Evolutionary conservation across 2,113 vertebrate genomes (phyloP), one percentile per base, ranked within the genome.

Genomic region (Serilophus lunatus): DNA sequence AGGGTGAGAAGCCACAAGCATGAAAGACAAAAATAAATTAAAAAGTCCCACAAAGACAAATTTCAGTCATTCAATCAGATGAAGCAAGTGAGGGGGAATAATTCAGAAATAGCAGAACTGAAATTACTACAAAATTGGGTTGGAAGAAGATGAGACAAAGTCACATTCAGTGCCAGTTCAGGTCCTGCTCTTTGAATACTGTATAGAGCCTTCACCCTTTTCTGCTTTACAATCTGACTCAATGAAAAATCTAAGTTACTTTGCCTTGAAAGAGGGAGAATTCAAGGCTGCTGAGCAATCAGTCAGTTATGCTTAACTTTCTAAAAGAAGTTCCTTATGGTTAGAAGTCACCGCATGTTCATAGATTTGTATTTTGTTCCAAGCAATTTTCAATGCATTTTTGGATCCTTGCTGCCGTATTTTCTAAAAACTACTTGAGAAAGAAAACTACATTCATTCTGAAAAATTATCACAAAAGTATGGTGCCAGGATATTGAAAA

Each of bases 1-100:
- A 57, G 33, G 24, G 7, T 25, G 20, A 10, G 82, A 85, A 82
- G 35, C 68, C 74, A 85, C 31, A 72, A n/a, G 38, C 15, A 44
- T 19, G 9, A 38, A 50, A 82, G 12, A 75, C 9, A 18, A 63
- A 49, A 66, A 69, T 11, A 7, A 44, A 53, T 18, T 57, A 2
- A 28, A 47, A 45, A 15, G 1, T 0, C 3, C 5, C 44, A 44
- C 12, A 31, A 69, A 66, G 10, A 45, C 47, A 59, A 13, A 63
- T 44, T 63, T 81, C 54, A 77, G 19, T 53, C 66, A 35, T 33
- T 86, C 38, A 69, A 6, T 57, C 28, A 78, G 50, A 60, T 36
- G 8, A 78, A 82, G 54, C 11, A 47, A 64, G 33, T 3, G 7
- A 59, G 23, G 44, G 13, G 18, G 7, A 12, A 40, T n/a, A 83